Evolutionary conservation across 2,797 vertebrate genomes (phyloP), one percentile per base, ranked within the genome.

Genomic region (Phoxinus dragarum): DNA sequence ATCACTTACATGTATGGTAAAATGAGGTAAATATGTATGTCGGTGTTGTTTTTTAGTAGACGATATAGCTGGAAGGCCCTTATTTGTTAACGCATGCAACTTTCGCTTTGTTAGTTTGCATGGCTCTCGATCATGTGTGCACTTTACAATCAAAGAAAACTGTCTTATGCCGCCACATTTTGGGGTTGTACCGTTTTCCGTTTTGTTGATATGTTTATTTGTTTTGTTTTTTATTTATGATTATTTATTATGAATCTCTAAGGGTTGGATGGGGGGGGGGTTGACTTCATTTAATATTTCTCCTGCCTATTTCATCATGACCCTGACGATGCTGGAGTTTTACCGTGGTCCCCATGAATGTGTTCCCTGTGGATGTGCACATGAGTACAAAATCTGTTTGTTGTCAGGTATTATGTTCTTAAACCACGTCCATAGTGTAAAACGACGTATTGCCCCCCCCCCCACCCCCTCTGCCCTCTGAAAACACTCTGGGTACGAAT

Each of bases 31-130:
- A 84, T 71, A 76, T 90, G 81, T 86, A 86, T 86, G 82, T 89
- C 76, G 88, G 89, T 84, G 87, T 91, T 80, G 84, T 89, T 89
- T 88, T 84, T 79, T 88, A 82, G 83, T 87, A 78, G 72, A 79
- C 42, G 80, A 84, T 88, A 84, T 90, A 81, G 81, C 85, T 85
- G 80, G 88, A 88, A 86, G 86, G 85, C 76, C 82, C 80, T 82
- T 85, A 75, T 89, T 82, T 79, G 80, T 85, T 92, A 92, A 93
- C 94, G 95, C 95, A 95, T 95, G 94, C 93, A 94, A 91, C 84
- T 89, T 90, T 87, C 82, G 90, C 92, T 88, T 93, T 89, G 94
- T 95, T 91, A 93, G 93, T 95, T 95, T 95, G 95, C 94, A 95
- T 95, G 95, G 93, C 89, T 68, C 85, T 87, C 89, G 85, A 87